Conservation (phyloP, 2,888 invertebrate species). For the Ashinkailepas kermadecensis region DNA sequence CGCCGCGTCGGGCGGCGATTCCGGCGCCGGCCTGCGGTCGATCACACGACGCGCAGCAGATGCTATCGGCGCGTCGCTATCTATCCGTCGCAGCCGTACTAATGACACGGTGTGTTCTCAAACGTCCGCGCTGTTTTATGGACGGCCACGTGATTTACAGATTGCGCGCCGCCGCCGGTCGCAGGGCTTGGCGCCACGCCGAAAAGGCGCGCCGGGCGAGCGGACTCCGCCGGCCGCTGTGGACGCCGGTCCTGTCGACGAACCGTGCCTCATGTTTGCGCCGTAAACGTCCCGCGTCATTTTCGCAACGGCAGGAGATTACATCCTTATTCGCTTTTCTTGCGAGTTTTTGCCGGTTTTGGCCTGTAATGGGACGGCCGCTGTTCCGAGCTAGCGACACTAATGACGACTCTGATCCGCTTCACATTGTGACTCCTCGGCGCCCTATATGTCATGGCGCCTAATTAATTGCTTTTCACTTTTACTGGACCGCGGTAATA, state of each 20-base stretch:
- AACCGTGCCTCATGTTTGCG: neutral
- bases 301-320: neutral
- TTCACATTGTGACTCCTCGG: neutral
- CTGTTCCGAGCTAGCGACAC: neutral
- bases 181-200: neutral
- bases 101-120: neutral
- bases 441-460: neutral
- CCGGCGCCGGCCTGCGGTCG: neutral
- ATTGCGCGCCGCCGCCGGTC: neutral
- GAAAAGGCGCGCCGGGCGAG: neutral
- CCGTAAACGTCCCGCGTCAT: neutral
- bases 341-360: neutral
- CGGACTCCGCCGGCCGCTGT: neutral
- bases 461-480: conserved; percentile 11
- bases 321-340: neutral
- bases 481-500: neutral
- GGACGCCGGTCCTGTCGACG: neutral
- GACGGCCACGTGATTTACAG: conserved; percentile 4
- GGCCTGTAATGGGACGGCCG: neutral
- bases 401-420: conserved; percentile 5
- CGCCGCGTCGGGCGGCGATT: too few relatives aligned
- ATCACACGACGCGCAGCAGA: neutral
- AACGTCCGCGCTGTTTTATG: neutral
- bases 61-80: neutral
- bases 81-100: conserved; percentile 1